A percentile compares a stretch with the other conserved stretches of the same genome.
These are phyloP conservation scores for Drosophila mayaguana DNA, from an alignment of 2,888 invertebrate species.

Conservation along the genomic window DNA sequence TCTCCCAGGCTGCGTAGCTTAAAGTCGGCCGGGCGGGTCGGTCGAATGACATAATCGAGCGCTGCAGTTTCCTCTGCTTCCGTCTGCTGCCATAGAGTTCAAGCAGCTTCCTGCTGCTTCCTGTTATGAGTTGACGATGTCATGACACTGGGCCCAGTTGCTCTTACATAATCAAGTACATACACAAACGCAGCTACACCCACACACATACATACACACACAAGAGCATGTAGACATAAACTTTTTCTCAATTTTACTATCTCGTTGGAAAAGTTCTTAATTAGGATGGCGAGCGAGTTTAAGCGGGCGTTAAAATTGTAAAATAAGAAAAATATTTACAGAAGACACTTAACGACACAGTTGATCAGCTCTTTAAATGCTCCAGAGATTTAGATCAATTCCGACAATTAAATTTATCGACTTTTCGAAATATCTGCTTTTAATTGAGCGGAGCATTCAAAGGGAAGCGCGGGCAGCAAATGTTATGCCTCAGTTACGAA, in stretches of 20 bases:
- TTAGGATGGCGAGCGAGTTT: conserved; percentile 46
- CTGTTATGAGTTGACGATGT: conserved; percentile 54
- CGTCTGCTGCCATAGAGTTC: conserved; percentile 39
- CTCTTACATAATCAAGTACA: conserved; percentile 26
- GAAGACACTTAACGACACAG: background rate
- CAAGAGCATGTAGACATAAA: background rate
- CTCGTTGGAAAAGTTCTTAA: conserved; percentile 60
- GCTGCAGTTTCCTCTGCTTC: conserved; percentile 74
- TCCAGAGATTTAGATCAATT: background rate
- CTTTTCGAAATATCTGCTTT: background rate
- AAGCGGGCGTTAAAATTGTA: conserved; percentile 21
- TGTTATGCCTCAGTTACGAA: no score
- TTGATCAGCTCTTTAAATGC: background rate
- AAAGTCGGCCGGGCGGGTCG: background rate
- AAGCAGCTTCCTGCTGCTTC: conserved; percentile 48
- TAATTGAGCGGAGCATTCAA: no score
- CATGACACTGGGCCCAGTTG: conserved; percentile 48
- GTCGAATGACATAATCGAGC: conserved; percentile 74
- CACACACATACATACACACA: background rate
- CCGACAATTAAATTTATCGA: background rate
- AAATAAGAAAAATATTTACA: background rate
- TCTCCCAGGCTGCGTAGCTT: background rate
- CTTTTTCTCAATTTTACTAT: conserved; percentile 7
- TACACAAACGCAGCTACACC: background rate
- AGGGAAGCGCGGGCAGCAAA: no score